Evolutionary conservation across 2,888 invertebrate genomes (phyloP).

Genomic region (Cecidostiba fungosa): DNA sequence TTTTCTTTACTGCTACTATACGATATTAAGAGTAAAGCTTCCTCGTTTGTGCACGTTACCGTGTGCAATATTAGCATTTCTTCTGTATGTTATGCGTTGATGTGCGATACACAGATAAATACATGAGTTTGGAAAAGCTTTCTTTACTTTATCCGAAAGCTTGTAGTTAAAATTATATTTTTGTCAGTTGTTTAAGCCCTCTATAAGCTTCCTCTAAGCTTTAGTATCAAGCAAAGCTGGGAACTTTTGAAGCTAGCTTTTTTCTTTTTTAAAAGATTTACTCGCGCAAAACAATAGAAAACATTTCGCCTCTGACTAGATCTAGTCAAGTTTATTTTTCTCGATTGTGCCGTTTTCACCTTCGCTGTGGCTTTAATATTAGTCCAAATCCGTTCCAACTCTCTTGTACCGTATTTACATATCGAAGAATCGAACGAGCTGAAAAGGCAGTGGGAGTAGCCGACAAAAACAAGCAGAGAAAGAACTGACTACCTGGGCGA

Average conservation of each 20-base stretch:
- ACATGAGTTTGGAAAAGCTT: neutral
- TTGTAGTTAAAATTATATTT: conserved; percentile 37
- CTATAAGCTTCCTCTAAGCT: conserved; percentile 43
- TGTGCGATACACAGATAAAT: neutral
- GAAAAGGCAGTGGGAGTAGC: conserved; percentile 7
- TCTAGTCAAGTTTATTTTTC: conserved; percentile 29
- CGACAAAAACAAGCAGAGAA: neutral
- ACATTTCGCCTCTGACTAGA: neutral
- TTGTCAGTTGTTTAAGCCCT: neutral
- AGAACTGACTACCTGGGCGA: neutral
- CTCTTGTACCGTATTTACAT: conserved; percentile 43
- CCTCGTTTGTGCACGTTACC: neutral
- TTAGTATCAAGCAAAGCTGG: conserved; percentile 45
- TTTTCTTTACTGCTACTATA: neutral
- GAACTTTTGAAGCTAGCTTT: conserved; percentile 35
- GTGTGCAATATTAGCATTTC: neutral
- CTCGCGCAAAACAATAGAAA: conserved; percentile 32
- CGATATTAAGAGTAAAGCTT: neutral
- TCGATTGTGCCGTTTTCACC: neutral
- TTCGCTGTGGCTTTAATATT: neutral
- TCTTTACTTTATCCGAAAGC: neutral
- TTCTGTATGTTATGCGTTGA: neutral
- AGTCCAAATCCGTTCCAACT: conserved; percentile 12
- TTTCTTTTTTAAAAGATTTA: conserved; percentile 48
- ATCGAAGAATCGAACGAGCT: conserved; percentile 42